phyloP scores from a whole-genome alignment of 2,888 invertebrate species.

The Empis stercorea region DNA sequence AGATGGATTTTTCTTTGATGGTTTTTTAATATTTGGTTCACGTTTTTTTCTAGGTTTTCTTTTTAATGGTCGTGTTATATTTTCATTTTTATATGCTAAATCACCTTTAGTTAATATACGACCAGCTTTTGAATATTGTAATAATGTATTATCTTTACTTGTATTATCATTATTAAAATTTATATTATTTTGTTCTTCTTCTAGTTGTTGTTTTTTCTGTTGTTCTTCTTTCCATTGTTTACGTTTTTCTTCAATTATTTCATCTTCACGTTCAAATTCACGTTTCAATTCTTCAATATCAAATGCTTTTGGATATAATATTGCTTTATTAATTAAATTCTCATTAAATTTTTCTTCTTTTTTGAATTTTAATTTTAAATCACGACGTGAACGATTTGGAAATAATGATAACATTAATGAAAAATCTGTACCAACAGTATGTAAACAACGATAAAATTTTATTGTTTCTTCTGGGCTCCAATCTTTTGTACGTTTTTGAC shows the following conservation, averaged over 20 bases:
- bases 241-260: conserved; percentile 21
- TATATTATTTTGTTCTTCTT: conserved; percentile 1
- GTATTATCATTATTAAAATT: neutral
- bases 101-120: conserved; percentile 9
- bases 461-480: conserved; percentile 71
- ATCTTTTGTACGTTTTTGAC: conserved; percentile 52
- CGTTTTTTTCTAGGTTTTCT: neutral
- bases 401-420: conserved; percentile 75
- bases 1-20: neutral
- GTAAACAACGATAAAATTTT: conserved; percentile 83
- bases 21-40: neutral
- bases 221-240: conserved; percentile 17
- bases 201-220: conserved; percentile 14
- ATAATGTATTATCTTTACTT: conserved; percentile 2
- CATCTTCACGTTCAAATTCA: conserved; percentile 40
- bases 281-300: conserved; percentile 48
- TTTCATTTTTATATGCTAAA: conserved; percentile 10
- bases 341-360: conserved; percentile 73
- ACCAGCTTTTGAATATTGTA: neutral
- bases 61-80: neutral
- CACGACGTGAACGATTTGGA: conserved; percentile 61
- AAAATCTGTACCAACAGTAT: conserved; percentile 86
- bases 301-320: conserved; percentile 55
- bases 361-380: conserved; percentile 86
- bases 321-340: conserved; percentile 59